Percentiles rank a stretch among this genome's conserved stretches.
Conservation (phyloP, 2,797 vertebrate genomes). For the Okamejei kenojei region DNA sequence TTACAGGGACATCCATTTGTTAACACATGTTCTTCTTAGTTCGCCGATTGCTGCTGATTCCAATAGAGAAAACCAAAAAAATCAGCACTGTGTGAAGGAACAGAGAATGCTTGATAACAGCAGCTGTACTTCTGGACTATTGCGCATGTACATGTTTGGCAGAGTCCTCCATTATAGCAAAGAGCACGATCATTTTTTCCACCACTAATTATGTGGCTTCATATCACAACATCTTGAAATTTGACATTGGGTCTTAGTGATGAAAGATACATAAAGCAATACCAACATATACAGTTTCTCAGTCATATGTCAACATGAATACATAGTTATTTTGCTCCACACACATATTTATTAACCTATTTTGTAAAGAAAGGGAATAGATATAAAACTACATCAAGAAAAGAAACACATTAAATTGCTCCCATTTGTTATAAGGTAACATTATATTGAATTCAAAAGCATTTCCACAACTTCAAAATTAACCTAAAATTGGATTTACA, state of each 20-base stretch:
- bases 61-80: too few relatives aligned
- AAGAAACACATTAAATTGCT: background rate
- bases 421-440: background rate
- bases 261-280: background rate
- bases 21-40: too few relatives aligned
- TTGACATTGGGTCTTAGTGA: background rate
- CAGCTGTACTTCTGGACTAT: too few relatives aligned
- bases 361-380: background rate
- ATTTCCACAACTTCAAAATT: background rate
- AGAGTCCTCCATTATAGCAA: too few relatives aligned
- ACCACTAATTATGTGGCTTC: too few relatives aligned
- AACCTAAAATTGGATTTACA: background rate
- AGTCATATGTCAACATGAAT: background rate
- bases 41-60: too few relatives aligned
- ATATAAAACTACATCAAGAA: slow-evolving; percentile 14
- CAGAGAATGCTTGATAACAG: too few relatives aligned
- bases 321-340: background rate
- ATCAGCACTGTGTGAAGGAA: too few relatives aligned
- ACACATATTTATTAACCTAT: background rate
- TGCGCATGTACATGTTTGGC: too few relatives aligned
- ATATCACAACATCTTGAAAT: background rate
- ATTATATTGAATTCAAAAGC: background rate
- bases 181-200: too few relatives aligned
- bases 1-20: too few relatives aligned
- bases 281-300: background rate